These are phyloP conservation scores for Centruroides vittatus DNA, from an alignment of 1,140 invertebrate species.

Conservation along the genomic window DNA sequence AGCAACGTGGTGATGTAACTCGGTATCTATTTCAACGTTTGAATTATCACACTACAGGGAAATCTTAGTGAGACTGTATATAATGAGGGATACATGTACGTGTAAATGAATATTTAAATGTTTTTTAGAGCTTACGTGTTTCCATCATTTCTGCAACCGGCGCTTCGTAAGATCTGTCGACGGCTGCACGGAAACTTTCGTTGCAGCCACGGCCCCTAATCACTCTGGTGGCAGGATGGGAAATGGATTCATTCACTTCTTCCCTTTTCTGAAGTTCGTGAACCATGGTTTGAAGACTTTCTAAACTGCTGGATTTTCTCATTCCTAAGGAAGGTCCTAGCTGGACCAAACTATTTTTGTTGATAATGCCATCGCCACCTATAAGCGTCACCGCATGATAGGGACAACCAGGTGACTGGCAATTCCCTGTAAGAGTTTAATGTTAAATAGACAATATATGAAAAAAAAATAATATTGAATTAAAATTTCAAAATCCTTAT, in stretches of 20 bases:
- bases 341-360: not conserved
- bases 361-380: not conserved
- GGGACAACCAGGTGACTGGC: conserved; percentile 15
- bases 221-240: conserved; percentile 22
- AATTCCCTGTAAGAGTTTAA: conserved; percentile 5
- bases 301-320: conserved; percentile 74
- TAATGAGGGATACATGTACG: not conserved
- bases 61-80: not conserved
- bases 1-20: too few relatives aligned
- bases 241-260: too few relatives aligned
- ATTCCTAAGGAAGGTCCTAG: conserved; percentile 60
- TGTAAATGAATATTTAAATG: too few relatives aligned
- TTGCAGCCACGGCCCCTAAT: conserved; percentile 54
- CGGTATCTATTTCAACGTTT: too few relatives aligned
- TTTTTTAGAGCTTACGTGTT: conserved; percentile 28
- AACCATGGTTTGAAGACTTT: conserved; percentile 56
- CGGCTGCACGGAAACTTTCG: conserved; percentile 60
- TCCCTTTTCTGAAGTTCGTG: conserved; percentile 7
- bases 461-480: too few relatives aligned
- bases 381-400: conserved; percentile 13
- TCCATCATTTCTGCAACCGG: conserved; percentile 32
- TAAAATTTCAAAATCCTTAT: too few relatives aligned
- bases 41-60: not conserved
- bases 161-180: conserved; percentile 51
- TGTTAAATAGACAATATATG: too few relatives aligned